phyloP scores from a whole-genome alignment of 2,797 vertebrate species.

The Spondyliosoma cantharus region DNA sequence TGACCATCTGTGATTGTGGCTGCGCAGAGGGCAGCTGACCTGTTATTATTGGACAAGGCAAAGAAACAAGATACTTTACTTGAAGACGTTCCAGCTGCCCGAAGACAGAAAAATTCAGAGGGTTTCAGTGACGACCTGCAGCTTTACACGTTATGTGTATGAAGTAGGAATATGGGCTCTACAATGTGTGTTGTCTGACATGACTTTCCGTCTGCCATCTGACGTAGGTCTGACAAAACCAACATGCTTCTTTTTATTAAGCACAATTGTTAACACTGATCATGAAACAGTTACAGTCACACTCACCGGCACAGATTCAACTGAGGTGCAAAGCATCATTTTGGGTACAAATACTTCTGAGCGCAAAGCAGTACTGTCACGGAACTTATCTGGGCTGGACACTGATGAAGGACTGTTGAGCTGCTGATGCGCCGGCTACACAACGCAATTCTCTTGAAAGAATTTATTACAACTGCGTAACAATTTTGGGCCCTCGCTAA shows the following conservation, averaged over 20 bases:
- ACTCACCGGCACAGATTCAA: neutral
- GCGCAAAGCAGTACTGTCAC: neutral
- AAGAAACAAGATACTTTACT: slow-evolving; percentile 20
- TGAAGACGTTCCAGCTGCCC: neutral
- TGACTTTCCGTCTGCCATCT: neutral
- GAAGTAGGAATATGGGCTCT: neutral
- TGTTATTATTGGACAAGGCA: slow-evolving; percentile 37
- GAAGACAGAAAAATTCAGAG: neutral
- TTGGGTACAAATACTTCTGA: neutral
- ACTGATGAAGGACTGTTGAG: neutral
- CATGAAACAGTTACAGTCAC: neutral
- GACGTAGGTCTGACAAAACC: neutral
- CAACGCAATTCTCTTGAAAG: neutral
- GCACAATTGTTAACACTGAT: neutral
- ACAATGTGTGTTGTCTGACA: neutral
- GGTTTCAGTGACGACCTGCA: neutral
- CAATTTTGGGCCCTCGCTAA: neutral
- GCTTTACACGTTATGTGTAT: neutral
- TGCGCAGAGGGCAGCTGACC: slow-evolving; percentile 9
- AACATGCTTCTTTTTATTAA: neutral
- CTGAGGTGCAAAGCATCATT: neutral
- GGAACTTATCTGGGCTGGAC: neutral
- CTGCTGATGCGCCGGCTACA: neutral
- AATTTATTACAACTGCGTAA: neutral
- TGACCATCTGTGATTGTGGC: slow-evolving; percentile 34